These are phyloP conservation scores for Diadema setosum DNA, from an alignment of 35 echinoderm and acorn worm species.

Conservation along the genomic window DNA sequence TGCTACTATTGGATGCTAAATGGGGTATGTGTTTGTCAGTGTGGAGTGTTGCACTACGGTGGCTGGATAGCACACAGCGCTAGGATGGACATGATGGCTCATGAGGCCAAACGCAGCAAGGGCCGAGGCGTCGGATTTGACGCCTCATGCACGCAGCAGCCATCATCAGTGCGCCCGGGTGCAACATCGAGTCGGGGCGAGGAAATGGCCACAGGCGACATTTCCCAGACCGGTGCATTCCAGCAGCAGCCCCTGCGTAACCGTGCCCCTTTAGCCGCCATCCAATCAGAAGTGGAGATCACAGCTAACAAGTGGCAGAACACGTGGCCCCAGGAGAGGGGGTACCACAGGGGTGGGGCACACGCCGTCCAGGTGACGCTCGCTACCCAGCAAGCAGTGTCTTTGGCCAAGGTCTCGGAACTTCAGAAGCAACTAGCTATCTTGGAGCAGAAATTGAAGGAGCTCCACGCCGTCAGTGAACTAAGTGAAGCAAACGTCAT, in stretches of 20 bases:
- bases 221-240: neutral
- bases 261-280: neutral
- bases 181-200: neutral
- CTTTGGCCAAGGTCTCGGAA: conserved; percentile 1
- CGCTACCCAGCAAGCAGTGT: neutral
- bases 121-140: neutral
- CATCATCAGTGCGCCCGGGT: neutral
- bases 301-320: conserved; percentile 13
- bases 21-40: neutral
- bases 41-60: neutral
- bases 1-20: conserved; percentile 6
- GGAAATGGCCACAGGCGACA: neutral
- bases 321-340: conserved; percentile 1
- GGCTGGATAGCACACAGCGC: neutral
- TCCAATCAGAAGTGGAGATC: neutral
- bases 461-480: neutral
- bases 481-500: neutral
- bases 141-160: neutral
- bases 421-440: conserved; percentile 2
- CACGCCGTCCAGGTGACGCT: neutral
- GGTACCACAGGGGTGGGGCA: neutral
- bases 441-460: conserved; percentile 10
- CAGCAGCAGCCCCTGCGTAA: neutral
- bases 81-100: neutral
- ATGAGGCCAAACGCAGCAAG: neutral